phyloP scores from a whole-genome alignment of 2,113 vertebrate genomes.

The Dinomys branickii region DNA sequence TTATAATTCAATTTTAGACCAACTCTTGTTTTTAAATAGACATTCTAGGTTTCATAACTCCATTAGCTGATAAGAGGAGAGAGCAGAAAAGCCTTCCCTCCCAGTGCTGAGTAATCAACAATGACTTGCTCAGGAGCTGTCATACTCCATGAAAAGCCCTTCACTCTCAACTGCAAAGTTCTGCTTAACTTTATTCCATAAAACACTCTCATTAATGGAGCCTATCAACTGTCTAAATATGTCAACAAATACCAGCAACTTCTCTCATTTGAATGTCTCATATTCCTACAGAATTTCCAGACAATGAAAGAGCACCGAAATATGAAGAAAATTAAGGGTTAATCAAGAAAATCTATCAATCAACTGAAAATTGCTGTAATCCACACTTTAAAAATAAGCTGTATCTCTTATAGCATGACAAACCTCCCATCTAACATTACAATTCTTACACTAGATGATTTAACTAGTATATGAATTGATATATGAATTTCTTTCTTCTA shows the following conservation, averaged over 20 bases:
- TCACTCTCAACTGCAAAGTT: not conserved
- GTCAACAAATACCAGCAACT: not conserved
- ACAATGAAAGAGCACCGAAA: constrained; percentile 41
- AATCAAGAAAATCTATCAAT: constrained; percentile 65
- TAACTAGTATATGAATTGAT: constrained; percentile 65
- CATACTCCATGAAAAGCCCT: not conserved
- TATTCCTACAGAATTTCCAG: constrained; percentile 37
- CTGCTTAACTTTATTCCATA: constrained; percentile 22
- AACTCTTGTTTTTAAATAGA: not conserved
- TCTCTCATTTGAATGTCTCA: constrained; percentile 27
- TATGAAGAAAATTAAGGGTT: constrained; percentile 30
- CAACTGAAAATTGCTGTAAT: constrained; percentile 45
- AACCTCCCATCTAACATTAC: constrained; percentile 45
- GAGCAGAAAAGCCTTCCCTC: constrained; percentile 30
- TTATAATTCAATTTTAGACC: constrained; percentile 36
- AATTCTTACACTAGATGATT: constrained; percentile 59
- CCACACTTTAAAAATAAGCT: constrained; percentile 51
- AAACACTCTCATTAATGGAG: constrained; percentile 1
- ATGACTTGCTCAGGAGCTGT: constrained; percentile 8
- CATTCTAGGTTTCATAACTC: not conserved
- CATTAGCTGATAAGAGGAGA: not conserved
- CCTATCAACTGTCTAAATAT: constrained; percentile 15
- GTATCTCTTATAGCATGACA: constrained; percentile 51
- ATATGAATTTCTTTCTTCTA: constrained; percentile 63
- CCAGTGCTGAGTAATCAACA: constrained; percentile 10